These are phyloP conservation scores for Thyatira batis DNA, from an alignment of 2,888 invertebrate species.

Conservation along the genomic window DNA sequence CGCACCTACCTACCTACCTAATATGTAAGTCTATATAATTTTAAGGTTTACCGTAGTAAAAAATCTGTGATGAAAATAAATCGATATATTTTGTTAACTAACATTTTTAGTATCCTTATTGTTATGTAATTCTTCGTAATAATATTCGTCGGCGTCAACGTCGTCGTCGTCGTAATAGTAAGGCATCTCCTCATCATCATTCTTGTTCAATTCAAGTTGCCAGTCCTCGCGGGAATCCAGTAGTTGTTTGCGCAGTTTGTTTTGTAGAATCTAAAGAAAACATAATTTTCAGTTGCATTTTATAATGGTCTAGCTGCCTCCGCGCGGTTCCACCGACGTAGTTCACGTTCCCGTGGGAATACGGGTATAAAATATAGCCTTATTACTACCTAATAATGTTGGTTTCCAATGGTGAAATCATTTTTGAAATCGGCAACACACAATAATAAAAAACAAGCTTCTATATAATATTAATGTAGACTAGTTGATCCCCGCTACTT, in stretches of 20 bases:
- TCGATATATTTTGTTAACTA: neutral
- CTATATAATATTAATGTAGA: too few species aligned
- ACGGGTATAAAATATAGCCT: too few species aligned
- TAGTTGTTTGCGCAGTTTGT: conserved; percentile 55
- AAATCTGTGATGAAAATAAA: neutral
- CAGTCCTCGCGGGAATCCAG: conserved; percentile 37
- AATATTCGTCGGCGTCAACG: conserved; percentile 38
- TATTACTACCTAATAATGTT: too few species aligned
- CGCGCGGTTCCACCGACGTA: too few species aligned
- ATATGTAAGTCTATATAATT: too few species aligned
- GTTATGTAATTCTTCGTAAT: conserved; percentile 29
- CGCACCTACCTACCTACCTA: too few species aligned
- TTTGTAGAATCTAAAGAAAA: conserved; percentile 60
- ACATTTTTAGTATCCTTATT: conserved; percentile 18
- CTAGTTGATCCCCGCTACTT: too few species aligned
- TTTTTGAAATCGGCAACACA: too few species aligned
- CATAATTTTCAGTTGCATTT: neutral
- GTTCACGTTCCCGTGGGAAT: too few species aligned
- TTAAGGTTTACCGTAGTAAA: neutral
- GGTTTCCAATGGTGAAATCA: too few species aligned
- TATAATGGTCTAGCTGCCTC: too few species aligned
- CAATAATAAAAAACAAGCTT: too few species aligned
- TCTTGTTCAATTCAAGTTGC: conserved; percentile 24
- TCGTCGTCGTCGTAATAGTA: conserved; percentile 46
- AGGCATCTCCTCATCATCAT: conserved; percentile 26